Evolutionary conservation across 2,888 invertebrate species (phyloP).

Genomic region (Epistrophe grossulariae): DNA sequence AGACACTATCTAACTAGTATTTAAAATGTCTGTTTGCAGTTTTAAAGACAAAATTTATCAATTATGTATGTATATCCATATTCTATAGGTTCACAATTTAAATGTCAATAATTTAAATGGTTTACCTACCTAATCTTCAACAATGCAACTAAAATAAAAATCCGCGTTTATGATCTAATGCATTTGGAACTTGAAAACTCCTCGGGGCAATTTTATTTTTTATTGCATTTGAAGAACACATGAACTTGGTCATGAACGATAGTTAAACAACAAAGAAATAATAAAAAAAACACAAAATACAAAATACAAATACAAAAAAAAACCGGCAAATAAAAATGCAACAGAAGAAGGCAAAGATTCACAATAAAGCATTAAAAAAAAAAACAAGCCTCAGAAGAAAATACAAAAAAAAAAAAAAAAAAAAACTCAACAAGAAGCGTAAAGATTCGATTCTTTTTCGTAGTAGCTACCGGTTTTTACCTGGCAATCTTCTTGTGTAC

Average conservation of each 20-base stretch:
- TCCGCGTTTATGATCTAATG: constrained; percentile 53
- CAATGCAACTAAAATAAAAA: constrained; percentile 11
- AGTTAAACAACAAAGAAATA: constrained; percentile 60
- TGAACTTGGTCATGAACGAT: constrained; percentile 69
- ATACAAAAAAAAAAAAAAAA: constrained; percentile 3
- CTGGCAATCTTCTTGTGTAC: constrained; percentile 61
- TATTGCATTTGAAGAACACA: constrained; percentile 53
- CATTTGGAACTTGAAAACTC: constrained; percentile 11
- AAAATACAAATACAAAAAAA: constrained; percentile 11
- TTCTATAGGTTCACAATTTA: too few species aligned
- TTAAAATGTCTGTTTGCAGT: too few species aligned
- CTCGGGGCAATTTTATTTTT: constrained; percentile 21
- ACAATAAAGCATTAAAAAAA: constrained; percentile 33
- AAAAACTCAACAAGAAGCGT: constrained; percentile 73
- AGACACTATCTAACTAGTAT: too few species aligned
- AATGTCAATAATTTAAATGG: background rate
- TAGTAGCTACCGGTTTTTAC: constrained; percentile 76
- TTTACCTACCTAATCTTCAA: background rate
- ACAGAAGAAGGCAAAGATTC: constrained; percentile 31
- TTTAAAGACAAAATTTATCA: too few species aligned
- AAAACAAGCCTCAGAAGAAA: constrained; percentile 39
- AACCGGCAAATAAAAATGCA: constrained; percentile 66
- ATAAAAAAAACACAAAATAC: constrained; percentile 41
- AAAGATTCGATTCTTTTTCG: constrained; percentile 73
- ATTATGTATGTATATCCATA: too few species aligned